Evolutionary conservation across 2,113 vertebrate species (phyloP), one percentile per base, ranked within the genome.

Genomic region (Caracal caracal): DNA sequence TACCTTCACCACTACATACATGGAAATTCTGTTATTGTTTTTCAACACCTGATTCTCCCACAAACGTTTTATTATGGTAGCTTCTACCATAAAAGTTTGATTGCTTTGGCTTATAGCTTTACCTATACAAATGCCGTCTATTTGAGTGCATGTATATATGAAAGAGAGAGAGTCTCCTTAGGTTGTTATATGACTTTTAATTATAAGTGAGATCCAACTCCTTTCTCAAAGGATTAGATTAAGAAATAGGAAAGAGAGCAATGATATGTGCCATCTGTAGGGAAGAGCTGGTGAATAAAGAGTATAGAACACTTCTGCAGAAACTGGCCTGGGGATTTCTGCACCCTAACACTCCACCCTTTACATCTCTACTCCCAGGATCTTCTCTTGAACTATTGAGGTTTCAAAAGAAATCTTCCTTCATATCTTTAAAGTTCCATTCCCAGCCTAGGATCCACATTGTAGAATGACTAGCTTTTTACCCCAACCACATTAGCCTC

Each of bases 141-240:
- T 84, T 51, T 65, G 24, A 30, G 6, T 73, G 5, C 56, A 65
- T 68, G 5, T 82, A 47, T 86, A 5, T 37, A 73, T 61, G 26
- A 80, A 53, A 53, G 6, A 53, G 35, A 84, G 8, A 90, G 43
- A 66, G 43, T 47, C 3, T n/a, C 5, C 11, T 87, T 83, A 56
- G 24, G 56, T 76, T 73, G 8, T 70, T 79, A 33, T 9, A 16
- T 61, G 73, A 80, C 66, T 80, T 95, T 87, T n/a, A 70, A 35
- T 37, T 80, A 63, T 81, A 71, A 84, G 19, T 75, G n/a, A 90
- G 51, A 59, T 66, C 35, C 13, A 79, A 37, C 3, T 85, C 13
- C 17, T 87, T 83, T 93, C 68, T 82, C 37, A 53, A 81, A 90
- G 43, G 24, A 13, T 93, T 63, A 81, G 49, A 91, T 82, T 76